Conservation (phyloP, 2,888 invertebrate species). For the Clistopyga incitator region DNA sequence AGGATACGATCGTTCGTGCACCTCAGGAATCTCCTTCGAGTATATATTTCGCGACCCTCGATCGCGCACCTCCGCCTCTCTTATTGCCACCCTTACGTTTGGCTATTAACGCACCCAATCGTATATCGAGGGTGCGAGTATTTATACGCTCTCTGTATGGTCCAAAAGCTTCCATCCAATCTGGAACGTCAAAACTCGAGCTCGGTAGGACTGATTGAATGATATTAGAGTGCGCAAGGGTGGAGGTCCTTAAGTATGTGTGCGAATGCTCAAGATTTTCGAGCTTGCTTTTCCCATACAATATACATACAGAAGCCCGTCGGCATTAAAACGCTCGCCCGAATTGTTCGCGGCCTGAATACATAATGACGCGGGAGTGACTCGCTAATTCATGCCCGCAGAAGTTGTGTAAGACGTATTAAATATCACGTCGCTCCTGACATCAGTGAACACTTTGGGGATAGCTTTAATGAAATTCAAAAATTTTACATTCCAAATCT, state of each 20-base stretch:
- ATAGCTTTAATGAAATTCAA: background rate
- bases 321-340: constrained; percentile 73
- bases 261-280: constrained; percentile 34
- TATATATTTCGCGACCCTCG: constrained; percentile 32
- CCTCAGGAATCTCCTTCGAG: constrained; percentile 59
- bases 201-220: constrained; percentile 34
- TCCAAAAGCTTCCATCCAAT: constrained; percentile 37
- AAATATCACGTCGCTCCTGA: background rate
- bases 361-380: background rate
- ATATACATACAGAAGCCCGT: constrained; percentile 11
- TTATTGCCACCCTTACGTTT: constrained; percentile 61
- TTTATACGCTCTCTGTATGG: constrained; percentile 37
- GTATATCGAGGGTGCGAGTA: constrained; percentile 40
- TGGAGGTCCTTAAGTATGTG: background rate
- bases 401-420: background rate
- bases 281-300: constrained; percentile 4
- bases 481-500: background rate
- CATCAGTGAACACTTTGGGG: background rate
- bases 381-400: background rate
- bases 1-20: constrained; percentile 62
- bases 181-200: constrained; percentile 42
- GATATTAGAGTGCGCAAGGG: constrained; percentile 26
- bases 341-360: constrained; percentile 19
- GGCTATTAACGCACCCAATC: constrained; percentile 51
- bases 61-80: constrained; percentile 48